Evolutionary conservation across 2,888 invertebrate species (phyloP).

Genomic region (Matsumyia berberina): DNA sequence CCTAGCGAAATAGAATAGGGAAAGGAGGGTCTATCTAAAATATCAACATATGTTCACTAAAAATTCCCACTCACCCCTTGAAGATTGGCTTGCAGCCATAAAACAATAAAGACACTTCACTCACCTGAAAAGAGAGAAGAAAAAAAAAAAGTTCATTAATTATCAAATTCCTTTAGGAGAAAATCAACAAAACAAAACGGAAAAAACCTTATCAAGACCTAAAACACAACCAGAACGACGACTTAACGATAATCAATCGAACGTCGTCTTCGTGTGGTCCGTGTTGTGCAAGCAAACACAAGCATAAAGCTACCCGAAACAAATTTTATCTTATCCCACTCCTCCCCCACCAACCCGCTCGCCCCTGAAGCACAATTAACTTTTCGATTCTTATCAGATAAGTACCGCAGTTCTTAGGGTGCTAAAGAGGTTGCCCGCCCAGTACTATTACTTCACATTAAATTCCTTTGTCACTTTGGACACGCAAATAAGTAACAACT

Average conservation of each 20-base stretch:
- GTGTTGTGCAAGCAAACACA: constrained; percentile 8
- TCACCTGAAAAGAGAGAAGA: constrained; percentile 59
- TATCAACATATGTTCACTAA: neutral
- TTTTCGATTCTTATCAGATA: constrained; percentile 57
- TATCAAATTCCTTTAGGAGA: constrained; percentile 25
- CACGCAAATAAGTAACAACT: constrained; percentile 41
- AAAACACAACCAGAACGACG: constrained; percentile 11
- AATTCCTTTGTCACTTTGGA: constrained; percentile 26
- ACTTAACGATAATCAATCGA: constrained; percentile 41
- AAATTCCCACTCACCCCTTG: constrained; percentile 43
- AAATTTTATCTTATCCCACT: constrained; percentile 27
- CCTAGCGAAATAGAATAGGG: too few species aligned
- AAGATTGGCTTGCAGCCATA: neutral
- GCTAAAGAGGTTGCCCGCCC: neutral
- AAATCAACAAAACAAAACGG: constrained; percentile 19
- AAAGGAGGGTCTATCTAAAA: neutral
- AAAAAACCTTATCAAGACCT: constrained; percentile 37
- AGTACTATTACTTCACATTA: neutral
- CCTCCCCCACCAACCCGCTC: neutral
- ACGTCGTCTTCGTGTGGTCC: constrained; percentile 16
- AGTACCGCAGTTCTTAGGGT: constrained; percentile 31
- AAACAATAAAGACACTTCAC: constrained; percentile 31
- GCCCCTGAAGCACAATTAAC: constrained; percentile 42
- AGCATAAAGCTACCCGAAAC: constrained; percentile 25
- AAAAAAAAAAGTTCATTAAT: constrained; percentile 16